phyloP scores from a whole-genome alignment of 2,113 vertebrate genomes.

The Paradisaea rubra region DNA sequence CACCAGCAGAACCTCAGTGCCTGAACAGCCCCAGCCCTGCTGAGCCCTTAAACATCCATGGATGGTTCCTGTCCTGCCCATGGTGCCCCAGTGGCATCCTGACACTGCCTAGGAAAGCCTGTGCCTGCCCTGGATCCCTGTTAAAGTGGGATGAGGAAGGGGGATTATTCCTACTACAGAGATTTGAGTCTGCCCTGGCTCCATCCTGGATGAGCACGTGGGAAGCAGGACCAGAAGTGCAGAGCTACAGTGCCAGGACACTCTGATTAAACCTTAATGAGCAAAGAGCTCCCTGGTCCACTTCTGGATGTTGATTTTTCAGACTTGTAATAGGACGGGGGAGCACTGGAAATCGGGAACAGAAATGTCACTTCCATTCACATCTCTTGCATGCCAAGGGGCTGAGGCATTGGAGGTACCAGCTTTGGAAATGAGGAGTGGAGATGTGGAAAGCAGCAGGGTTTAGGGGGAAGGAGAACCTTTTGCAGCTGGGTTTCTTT shows the following conservation, averaged over 20 bases:
- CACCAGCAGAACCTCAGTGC: not conserved
- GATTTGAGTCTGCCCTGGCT: not conserved
- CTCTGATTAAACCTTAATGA: not conserved
- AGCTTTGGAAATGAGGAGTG: not conserved
- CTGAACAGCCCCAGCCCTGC: not conserved
- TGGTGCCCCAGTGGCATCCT: not conserved
- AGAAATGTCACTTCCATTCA: not conserved
- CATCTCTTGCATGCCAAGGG: not conserved
- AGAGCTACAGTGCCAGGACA: not conserved
- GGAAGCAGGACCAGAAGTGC: not conserved
- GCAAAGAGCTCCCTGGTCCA: not conserved
- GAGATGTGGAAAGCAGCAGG: not conserved
- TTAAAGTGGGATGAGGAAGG: not conserved
- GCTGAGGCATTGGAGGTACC: not conserved
- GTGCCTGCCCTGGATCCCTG: not conserved
- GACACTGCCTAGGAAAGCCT: not conserved
- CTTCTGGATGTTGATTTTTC: not conserved
- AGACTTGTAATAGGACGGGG: not conserved
- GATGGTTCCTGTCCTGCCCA: not conserved
- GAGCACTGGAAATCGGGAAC: not conserved
- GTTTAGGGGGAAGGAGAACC: not conserved
- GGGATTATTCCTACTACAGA: not conserved
- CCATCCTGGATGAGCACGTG: accelerated
- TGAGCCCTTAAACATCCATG: not conserved
- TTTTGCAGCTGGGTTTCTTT: not conserved